Conservation (phyloP, 2,888 invertebrate species). For the Dryocosmus kuriphilus region DNA sequence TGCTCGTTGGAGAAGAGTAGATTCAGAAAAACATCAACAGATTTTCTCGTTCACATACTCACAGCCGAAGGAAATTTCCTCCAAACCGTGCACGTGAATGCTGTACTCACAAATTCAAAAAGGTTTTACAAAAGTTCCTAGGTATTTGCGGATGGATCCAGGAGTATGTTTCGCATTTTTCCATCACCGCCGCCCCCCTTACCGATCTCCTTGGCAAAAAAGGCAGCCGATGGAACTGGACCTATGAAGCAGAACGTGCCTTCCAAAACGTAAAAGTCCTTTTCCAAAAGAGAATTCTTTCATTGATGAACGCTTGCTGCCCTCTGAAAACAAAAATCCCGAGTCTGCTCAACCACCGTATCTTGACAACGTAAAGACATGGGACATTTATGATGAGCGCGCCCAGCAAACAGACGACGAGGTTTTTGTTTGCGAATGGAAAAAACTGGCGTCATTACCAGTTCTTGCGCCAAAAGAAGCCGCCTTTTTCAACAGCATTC, state of each 20-base stretch:
- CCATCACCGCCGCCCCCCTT: constrained; percentile 13
- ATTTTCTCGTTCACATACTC: constrained; percentile 59
- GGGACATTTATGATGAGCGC: background rate
- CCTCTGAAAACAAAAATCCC: background rate
- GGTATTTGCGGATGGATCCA: constrained; percentile 50
- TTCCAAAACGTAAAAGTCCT: constrained; percentile 3
- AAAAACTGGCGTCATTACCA: background rate
- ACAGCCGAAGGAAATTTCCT: constrained; percentile 12
- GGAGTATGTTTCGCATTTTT: constrained; percentile 43
- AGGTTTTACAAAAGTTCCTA: constrained; percentile 33
- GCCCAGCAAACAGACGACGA: background rate
- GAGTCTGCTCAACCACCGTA: background rate
- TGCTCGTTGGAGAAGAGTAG: constrained; percentile 47
- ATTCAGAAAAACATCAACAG: constrained; percentile 47
- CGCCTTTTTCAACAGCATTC: constrained; percentile 26
- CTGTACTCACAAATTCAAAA: constrained; percentile 42
- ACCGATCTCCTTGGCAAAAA: constrained; percentile 35
- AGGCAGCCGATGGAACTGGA: constrained; percentile 30
- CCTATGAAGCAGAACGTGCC: constrained; percentile 1
- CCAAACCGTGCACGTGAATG: constrained; percentile 20
- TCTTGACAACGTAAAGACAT: background rate
- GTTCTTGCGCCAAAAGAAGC: background rate
- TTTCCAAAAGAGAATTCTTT: background rate
- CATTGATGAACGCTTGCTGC: background rate
- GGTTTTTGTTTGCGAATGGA: background rate